These are phyloP conservation scores for Cryptomyrus ogoouensis DNA, from an alignment of 2,113 vertebrate species.

Conservation along the genomic window DNA sequence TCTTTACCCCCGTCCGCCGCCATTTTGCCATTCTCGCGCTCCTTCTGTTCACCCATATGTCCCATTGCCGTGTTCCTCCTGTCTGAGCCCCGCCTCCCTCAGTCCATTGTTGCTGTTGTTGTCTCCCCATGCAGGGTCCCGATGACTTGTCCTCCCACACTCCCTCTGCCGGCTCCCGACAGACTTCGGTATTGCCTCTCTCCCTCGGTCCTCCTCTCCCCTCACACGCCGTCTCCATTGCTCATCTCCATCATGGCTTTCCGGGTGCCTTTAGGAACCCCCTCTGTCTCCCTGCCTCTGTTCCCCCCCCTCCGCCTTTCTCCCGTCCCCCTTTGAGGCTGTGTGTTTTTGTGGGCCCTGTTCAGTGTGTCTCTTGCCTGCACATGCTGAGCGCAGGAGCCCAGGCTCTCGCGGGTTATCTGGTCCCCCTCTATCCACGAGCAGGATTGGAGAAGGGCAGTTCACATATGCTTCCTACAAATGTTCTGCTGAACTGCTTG, in stretches of 20 bases:
- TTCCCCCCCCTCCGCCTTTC: not conserved
- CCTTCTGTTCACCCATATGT: not conserved
- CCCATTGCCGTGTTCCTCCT: not conserved
- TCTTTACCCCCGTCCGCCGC: not conserved
- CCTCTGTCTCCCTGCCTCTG: not conserved
- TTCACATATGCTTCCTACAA: not conserved
- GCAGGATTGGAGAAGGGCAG: not conserved
- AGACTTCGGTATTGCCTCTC: conserved; percentile 68
- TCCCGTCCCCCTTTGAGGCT: not conserved
- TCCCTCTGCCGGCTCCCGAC: conserved; percentile 68
- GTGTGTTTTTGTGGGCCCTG: not conserved
- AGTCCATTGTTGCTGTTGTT: conserved; percentile 71
- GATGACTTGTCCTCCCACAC: conserved; percentile 65
- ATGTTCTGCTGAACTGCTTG: not conserved
- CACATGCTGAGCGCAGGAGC: not conserved
- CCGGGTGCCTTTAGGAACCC: not conserved
- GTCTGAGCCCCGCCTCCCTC: conserved; percentile 41
- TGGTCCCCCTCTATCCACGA: not conserved
- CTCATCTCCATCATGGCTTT: not conserved
- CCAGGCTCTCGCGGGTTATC: not conserved
- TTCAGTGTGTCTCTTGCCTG: not conserved
- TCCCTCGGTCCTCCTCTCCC: conserved; percentile 32
- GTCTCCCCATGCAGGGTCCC: conserved; percentile 72
- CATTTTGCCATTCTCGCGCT: not conserved
- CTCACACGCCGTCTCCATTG: not conserved